phyloP scores from a whole-genome alignment of 2,797 vertebrate species.

The Triplophysa bombifrons region DNA sequence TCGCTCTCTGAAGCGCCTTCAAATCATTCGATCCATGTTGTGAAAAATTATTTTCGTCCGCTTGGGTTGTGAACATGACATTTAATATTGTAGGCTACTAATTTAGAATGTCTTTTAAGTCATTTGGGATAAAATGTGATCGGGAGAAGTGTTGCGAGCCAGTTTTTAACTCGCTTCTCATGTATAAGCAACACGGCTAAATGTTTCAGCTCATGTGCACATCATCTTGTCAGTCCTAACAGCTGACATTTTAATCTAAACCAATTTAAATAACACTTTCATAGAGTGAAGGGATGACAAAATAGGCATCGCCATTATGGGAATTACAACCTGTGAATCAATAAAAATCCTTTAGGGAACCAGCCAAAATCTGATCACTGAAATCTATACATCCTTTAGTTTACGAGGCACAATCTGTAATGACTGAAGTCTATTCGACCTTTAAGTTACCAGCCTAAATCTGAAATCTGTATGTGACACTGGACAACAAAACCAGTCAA shows the following conservation, averaged over 20 bases:
- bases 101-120: neutral
- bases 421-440: too few species aligned
- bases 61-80: neutral
- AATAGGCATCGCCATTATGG: neutral
- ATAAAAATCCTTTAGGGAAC: too few species aligned
- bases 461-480: too few species aligned
- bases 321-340: neutral
- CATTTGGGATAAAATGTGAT: neutral
- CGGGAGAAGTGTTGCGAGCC: neutral
- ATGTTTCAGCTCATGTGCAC: too few species aligned
- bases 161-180: neutral
- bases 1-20: neutral
- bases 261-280: neutral
- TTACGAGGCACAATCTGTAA: too few species aligned
- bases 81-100: neutral
- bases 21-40: neutral
- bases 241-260: neutral
- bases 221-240: neutral
- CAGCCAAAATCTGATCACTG: too few species aligned
- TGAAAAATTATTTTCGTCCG: neutral
- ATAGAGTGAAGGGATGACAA: too few species aligned
- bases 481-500: too few species aligned
- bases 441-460: too few species aligned
- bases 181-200: too few species aligned
- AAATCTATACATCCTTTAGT: too few species aligned